Percentiles rank a stretch among this genome's conserved stretches.
Evolutionary conservation across 2,797 vertebrate species (phyloP).

Genomic region (Neosilurus hyrtlii): DNA sequence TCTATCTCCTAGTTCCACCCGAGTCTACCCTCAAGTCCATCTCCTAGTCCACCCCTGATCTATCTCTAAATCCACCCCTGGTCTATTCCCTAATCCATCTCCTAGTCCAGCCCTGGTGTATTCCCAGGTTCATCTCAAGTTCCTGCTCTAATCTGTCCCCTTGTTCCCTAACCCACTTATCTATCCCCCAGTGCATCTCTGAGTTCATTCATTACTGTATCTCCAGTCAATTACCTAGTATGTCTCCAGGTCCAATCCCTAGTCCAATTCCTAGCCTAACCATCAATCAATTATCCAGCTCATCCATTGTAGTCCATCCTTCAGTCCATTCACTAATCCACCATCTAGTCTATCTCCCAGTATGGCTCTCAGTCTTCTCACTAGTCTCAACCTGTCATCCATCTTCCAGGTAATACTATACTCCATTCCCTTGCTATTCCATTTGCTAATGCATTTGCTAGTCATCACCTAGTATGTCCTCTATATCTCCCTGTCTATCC

Average conservation of each 20-base stretch:
- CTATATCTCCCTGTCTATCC: neutral
- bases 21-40: neutral
- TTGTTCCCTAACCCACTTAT: no score
- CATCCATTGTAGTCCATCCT: neutral
- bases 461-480: neutral
- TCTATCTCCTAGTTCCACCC: neutral
- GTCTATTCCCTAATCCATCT: neutral
- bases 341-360: neutral
- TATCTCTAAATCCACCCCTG: no score
- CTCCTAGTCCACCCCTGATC: neutral
- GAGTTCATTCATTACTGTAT: no score
- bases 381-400: neutral
- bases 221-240: no score
- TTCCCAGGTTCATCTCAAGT: no score
- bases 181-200: no score
- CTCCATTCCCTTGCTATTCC: neutral
- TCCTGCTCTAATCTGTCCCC: no score
- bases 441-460: neutral
- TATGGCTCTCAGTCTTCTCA: neutral
- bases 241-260: no score
- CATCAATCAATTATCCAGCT: no score
- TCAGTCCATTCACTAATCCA: neutral
- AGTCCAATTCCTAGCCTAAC: no score
- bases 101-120: no score
- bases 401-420: neutral